These are phyloP conservation scores for Tachina lurida DNA, from an alignment of 2,888 invertebrate species.

Conservation along the genomic window DNA sequence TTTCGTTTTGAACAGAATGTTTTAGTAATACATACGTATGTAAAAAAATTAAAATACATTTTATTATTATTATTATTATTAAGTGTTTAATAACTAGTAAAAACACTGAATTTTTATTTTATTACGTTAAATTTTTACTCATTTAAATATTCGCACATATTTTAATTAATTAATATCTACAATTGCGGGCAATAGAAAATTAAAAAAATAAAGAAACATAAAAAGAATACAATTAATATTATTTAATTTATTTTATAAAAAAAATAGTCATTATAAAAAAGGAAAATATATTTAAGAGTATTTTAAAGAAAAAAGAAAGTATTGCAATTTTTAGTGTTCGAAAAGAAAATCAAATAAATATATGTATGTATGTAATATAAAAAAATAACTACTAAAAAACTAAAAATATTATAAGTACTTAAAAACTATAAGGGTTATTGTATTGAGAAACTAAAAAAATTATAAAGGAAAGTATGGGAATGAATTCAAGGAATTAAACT, in stretches of 20 bases:
- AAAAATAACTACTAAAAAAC: conserved; percentile 73
- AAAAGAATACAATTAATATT: conserved; percentile 37
- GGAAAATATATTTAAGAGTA: conserved; percentile 42
- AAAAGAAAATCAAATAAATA: conserved; percentile 56
- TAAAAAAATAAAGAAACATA: conserved; percentile 51
- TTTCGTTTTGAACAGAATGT: conserved; percentile 75
- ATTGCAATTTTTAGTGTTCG: conserved; percentile 21
- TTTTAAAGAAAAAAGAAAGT: conserved; percentile 33
- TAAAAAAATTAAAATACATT: conserved; percentile 74
- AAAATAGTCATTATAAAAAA: conserved; percentile 35
- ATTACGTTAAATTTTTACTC: conserved; percentile 48
- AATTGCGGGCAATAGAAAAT: conserved; percentile 73
- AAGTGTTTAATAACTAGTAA: conserved; percentile 73
- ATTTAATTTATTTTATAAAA: conserved; percentile 58
- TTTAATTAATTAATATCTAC: conserved; percentile 74
- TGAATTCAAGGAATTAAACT: conserved; percentile 65
- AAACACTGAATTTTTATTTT: conserved; percentile 65
- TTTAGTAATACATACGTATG: conserved; percentile 54
- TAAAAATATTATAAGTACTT: conserved; percentile 71
- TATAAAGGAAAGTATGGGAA: conserved; percentile 25
- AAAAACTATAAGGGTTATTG: conserved; percentile 53
- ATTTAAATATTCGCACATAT: conserved; percentile 68
- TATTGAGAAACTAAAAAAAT: conserved; percentile 51
- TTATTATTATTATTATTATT: conserved; percentile 68
- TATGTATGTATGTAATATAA: conserved; percentile 8